These are phyloP conservation scores for Bucorvus abyssinicus DNA, from an alignment of 2,797 vertebrate genomes.

Conservation along the genomic window DNA sequence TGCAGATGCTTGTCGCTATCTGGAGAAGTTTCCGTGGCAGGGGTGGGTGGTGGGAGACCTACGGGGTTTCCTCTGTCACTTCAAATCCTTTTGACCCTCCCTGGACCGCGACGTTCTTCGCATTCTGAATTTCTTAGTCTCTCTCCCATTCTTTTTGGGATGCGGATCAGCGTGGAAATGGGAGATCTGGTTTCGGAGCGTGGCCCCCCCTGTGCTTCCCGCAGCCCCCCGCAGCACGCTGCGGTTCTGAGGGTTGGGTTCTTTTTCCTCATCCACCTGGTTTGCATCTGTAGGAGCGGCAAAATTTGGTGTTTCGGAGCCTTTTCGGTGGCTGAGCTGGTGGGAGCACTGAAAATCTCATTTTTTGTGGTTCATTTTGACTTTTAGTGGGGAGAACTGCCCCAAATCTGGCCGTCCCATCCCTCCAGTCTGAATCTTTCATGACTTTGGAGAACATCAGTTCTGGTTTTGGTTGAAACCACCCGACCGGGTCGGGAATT, in stretches of 20 bases:
- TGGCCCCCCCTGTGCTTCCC: background rate
- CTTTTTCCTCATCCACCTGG: background rate
- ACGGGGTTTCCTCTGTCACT: conserved; percentile 6
- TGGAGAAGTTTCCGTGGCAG: background rate
- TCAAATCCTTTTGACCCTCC: conserved; percentile 37
- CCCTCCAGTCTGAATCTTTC: rapidly evolving
- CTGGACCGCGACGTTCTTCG: conserved; percentile 62
- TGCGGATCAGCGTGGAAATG: conserved; percentile 60
- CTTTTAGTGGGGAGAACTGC: background rate
- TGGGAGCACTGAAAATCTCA: rapidly evolving
- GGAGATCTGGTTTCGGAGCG: conserved; percentile 51
- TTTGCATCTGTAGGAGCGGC: background rate
- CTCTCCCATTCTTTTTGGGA: conserved; percentile 58
- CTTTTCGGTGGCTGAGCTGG: background rate
- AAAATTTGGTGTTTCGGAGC: background rate
- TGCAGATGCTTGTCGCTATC: background rate
- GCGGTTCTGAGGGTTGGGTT: background rate
- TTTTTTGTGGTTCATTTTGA: background rate
- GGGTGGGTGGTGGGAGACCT: background rate
- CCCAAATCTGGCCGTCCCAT: rapidly evolving
- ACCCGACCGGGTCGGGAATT: background rate
- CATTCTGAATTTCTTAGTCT: conserved; percentile 61
- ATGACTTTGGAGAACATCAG: background rate
- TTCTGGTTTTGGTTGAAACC: background rate
- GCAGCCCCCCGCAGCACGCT: background rate